phyloP scores from a whole-genome alignment of 2,113 vertebrate genomes.

The Cinclus mexicanus region DNA sequence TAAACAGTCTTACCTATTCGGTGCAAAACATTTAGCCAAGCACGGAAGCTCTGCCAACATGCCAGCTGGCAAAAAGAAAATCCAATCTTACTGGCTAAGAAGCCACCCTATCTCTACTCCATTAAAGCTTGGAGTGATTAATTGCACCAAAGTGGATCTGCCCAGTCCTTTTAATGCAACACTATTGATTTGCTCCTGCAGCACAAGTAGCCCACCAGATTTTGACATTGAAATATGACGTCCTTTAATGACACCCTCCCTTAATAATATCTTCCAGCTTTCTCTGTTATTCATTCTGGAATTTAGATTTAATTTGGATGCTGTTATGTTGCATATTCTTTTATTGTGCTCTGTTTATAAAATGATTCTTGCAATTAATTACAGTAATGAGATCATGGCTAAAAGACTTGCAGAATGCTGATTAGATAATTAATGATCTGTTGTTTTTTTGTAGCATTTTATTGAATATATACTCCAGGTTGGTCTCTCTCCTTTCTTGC shows the following conservation, averaged over 20 bases:
- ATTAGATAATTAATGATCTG: constrained; percentile 64
- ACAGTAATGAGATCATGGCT: constrained; percentile 42
- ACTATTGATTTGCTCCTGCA: constrained; percentile 52
- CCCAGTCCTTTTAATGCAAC: constrained; percentile 21
- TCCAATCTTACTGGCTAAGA: not conserved
- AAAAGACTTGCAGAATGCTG: constrained; percentile 29
- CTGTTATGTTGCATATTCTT: constrained; percentile 52
- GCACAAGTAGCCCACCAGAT: constrained; percentile 24
- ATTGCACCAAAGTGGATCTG: constrained; percentile 24
- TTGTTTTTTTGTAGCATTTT: constrained; percentile 9
- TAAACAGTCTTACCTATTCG: not conserved
- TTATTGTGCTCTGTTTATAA: constrained; percentile 52
- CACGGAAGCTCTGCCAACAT: not conserved
- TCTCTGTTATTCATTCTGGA: constrained; percentile 44
- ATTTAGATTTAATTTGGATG: constrained; percentile 67
- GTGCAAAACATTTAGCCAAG: not conserved
- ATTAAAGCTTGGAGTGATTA: constrained; percentile 24
- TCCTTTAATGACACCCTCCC: not conserved
- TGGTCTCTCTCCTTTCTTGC: constrained; percentile 26
- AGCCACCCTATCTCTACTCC: not conserved
- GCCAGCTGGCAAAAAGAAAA: not conserved
- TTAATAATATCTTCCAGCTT: constrained; percentile 26
- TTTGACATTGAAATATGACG: constrained; percentile 61
- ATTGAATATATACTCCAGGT: not conserved
- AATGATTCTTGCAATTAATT: constrained; percentile 60